Evolutionary conservation across 1,140 invertebrate genomes (phyloP), one percentile per base, ranked within the genome.

Genomic region (Eueides isabella): DNA sequence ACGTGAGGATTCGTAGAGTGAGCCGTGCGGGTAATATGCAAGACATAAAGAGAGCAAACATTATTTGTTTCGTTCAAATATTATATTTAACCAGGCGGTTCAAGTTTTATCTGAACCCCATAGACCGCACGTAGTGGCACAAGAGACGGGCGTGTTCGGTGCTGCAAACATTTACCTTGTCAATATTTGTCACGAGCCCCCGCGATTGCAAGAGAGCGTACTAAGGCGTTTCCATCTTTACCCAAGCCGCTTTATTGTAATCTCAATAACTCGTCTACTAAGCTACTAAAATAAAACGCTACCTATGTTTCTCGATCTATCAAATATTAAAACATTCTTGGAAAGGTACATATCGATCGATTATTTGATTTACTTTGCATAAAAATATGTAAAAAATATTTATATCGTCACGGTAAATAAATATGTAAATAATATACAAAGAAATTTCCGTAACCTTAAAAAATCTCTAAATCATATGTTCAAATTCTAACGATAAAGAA

Each of bases 161-260:
- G 81, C 67, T 75, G 73, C 84, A 90, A 91, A 91, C 75, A 88
- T 91, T 92, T 91, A 80, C 80, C 80, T 61, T 74, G 88, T 88
- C 83, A 91, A 92, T 91, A 91, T 92, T 91, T 88, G 84, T 86
- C 83, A 80, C 80, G 80, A 83, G 88, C 87, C 81, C 85, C 85
- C 85, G 82, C 80, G 78, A 83, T 86, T 85, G 81, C 84, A 82
- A 85, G 71, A 72, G 67, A 67, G 63, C 68, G 67, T 64, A 67
- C 66, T 65, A 65, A 48, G 41, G 61, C 63, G 61, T 75, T 70
- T 63, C 44, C 28, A 63, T 38, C 35, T 26, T 74, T 67, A 66
- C 66, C 35, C 66, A 68, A 48, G 67, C 48, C 48, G 35, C 66
- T 63, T 68, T 68, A 68, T 74, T 68, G 30, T 23, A 64, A 38